Evolutionary conservation across 2,888 invertebrate genomes (phyloP).

Genomic region (Alentia gelatinosa): DNA sequence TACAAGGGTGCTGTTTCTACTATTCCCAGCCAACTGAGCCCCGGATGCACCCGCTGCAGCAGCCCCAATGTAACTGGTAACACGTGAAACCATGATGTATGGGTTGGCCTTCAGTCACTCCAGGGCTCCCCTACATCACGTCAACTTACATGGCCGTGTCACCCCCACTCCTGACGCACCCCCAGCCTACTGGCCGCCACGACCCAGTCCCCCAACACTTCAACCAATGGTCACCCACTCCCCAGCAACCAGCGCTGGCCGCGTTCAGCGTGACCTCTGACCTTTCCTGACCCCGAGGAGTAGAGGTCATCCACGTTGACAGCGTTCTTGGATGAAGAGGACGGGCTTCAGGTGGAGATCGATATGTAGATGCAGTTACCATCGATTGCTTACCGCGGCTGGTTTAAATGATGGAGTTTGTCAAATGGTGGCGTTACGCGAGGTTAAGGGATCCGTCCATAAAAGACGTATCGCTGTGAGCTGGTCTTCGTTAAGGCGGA

Average conservation of each 20-base stretch:
- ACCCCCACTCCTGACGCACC: neutral
- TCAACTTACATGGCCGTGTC: neutral
- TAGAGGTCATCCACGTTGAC: neutral
- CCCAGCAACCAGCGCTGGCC: neutral
- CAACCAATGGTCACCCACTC: neutral
- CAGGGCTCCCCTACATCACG: neutral
- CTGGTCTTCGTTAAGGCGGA: neutral
- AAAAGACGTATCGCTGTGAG: neutral
- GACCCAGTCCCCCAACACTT: neutral
- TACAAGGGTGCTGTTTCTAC: too few relatives aligned
- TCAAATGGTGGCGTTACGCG: neutral
- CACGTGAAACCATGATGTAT: neutral
- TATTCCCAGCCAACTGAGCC: neutral
- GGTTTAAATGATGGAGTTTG: slow-evolving; percentile 17
- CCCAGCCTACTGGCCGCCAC: neutral
- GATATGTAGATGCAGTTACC: neutral
- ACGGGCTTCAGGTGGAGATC: neutral
- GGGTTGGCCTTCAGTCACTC: neutral
- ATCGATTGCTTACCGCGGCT: neutral
- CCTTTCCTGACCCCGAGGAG: neutral
- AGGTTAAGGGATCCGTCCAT: neutral
- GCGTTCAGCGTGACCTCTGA: neutral
- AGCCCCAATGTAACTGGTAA: neutral
- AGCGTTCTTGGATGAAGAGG: neutral
- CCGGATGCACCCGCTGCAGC: neutral